Conservation (phyloP, 1,140 invertebrate species). For the Zaprionus capensis region DNA sequence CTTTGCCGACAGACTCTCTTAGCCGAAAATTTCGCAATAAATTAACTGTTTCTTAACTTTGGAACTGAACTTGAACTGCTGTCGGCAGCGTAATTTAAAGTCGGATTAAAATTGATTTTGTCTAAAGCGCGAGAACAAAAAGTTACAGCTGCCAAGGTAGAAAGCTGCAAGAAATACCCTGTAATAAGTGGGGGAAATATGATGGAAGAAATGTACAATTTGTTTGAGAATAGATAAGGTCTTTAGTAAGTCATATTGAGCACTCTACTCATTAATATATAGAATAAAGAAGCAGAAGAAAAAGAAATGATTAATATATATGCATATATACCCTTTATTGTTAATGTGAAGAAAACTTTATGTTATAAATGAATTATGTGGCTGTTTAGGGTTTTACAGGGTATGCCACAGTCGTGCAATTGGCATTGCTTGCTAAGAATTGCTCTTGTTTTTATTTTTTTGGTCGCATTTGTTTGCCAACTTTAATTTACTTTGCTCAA, state of each 20-base stretch:
- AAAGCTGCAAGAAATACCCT: not conserved
- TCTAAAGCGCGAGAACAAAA: conserved; percentile 11
- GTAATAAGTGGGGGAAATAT: not conserved
- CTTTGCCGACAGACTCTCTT: conserved; percentile 44
- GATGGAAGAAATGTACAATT: not conserved
- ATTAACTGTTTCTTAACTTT: conserved; percentile 43
- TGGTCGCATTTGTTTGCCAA: conserved; percentile 59
- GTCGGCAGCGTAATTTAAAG: conserved; percentile 9
- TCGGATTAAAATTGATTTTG: conserved; percentile 37
- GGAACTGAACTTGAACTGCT: not conserved
- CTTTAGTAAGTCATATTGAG: not conserved
- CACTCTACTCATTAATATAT: too few species aligned
- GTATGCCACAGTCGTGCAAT: not conserved
- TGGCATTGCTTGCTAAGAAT: not conserved
- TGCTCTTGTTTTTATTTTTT: conserved; percentile 31
- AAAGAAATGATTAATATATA: too few species aligned
- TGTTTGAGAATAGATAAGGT: not conserved
- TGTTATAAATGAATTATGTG: not conserved
- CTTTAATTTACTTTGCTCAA: conserved; percentile 65
- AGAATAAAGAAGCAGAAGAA: too few species aligned
- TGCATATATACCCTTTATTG: too few species aligned
- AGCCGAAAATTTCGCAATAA: conserved; percentile 49
- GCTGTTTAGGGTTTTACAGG: not conserved
- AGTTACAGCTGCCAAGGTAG: not conserved
- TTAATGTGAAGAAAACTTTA: not conserved